These are phyloP conservation scores for Metalampra italica DNA, from an alignment of 2,888 invertebrate species.

Conservation along the genomic window DNA sequence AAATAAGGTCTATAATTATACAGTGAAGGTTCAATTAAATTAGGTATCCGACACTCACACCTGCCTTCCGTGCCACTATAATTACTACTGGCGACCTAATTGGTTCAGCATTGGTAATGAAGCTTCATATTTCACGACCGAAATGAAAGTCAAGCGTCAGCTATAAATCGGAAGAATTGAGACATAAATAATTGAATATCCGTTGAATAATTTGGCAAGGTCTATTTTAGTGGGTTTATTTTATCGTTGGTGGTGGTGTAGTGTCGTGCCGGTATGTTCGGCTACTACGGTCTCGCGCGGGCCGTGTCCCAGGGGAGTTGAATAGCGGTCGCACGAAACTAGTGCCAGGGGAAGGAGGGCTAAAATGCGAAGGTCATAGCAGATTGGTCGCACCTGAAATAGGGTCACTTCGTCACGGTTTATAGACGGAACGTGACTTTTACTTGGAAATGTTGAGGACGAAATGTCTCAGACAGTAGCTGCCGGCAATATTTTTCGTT, in stretches of 20 bases:
- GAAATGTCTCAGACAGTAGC: conserved; percentile 6
- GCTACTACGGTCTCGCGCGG: conserved; percentile 49
- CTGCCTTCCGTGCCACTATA: not conserved
- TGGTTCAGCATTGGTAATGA: conserved; percentile 39
- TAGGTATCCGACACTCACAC: not conserved
- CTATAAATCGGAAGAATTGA: conserved; percentile 24
- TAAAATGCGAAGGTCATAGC: conserved; percentile 68
- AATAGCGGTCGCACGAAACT: conserved; percentile 55
- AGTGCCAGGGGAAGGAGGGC: conserved; percentile 47
- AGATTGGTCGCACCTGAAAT: conserved; percentile 65
- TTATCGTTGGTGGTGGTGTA: conserved; percentile 46
- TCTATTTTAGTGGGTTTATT: conserved; percentile 30
- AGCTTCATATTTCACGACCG: conserved; percentile 32
- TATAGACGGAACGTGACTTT: conserved; percentile 61
- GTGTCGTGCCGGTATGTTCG: conserved; percentile 55
- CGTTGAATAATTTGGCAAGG: conserved; percentile 37
- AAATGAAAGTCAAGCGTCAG: conserved; percentile 7
- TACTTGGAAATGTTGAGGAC: conserved; percentile 49
- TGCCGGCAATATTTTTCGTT: conserved; percentile 7
- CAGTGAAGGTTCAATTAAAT: too few species aligned
- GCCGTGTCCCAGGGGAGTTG: conserved; percentile 51
- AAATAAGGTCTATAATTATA: not conserved
- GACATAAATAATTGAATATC: conserved; percentile 46
- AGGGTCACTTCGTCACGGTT: conserved; percentile 61
- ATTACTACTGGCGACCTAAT: conserved; percentile 21